Conservation (phyloP, 2,113 vertebrate species). For the Caranx melampygus region DNA sequence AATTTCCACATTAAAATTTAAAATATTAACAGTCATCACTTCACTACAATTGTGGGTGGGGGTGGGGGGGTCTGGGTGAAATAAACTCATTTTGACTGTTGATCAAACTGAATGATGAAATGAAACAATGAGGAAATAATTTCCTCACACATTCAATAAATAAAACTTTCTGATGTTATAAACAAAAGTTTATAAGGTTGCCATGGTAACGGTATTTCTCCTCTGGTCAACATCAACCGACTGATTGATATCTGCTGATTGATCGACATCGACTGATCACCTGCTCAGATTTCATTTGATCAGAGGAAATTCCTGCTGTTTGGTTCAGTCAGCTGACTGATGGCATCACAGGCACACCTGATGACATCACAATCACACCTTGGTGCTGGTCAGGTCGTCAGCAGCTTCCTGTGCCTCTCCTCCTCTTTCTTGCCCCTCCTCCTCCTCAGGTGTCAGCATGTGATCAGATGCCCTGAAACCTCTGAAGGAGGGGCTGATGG, state of each 20-base stretch:
- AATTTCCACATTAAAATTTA: no score
- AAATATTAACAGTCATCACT: no score
- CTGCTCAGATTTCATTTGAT: no score
- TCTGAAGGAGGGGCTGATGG: slow-evolving; percentile 91
- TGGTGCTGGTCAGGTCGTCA: slow-evolving; percentile 26
- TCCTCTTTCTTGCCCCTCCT: neutral
- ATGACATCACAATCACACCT: slow-evolving; percentile 46
- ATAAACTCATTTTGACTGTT: no score
- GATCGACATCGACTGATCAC: neutral
- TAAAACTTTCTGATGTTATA: no score
- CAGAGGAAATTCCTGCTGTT: neutral
- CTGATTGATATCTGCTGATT: neutral
- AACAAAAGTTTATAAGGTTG: no score
- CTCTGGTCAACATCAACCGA: neutral
- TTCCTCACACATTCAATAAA: no score
- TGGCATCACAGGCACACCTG: neutral
- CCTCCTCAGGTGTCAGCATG: neutral
- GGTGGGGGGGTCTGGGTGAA: no score
- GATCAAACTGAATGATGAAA: no score
- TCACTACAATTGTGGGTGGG: no score
- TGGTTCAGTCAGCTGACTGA: neutral
- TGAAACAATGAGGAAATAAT: no score
- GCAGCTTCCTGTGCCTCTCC: neutral
- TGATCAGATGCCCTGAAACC: slow-evolving; percentile 77
- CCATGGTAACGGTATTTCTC: no score